A percentile compares a stretch with the other conserved stretches of the same genome.
Evolutionary conservation across 2,113 vertebrate species (phyloP).

Genomic region (Camarhynchus parvulus): DNA sequence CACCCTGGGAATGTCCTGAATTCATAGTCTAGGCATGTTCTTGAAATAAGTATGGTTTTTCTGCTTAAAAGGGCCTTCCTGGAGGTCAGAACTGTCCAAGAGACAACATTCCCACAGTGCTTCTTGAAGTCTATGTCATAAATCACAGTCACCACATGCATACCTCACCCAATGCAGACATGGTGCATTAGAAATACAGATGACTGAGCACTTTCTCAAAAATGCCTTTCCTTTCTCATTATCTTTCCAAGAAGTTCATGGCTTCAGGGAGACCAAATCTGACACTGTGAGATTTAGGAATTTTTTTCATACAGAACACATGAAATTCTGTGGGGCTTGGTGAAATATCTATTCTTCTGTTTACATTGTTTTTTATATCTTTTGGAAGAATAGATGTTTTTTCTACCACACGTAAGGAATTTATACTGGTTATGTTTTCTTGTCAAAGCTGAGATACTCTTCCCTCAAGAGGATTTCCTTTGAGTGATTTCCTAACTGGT

Average conservation of each 20-base stretch:
- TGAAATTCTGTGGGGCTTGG: not conserved
- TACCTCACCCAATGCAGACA: not conserved
- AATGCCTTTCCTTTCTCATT: not conserved
- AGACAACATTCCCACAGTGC: not conserved
- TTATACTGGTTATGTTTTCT: not conserved
- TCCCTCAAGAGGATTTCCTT: not conserved
- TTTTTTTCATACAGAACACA: not conserved
- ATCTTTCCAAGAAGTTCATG: not conserved
- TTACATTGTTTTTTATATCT: not conserved
- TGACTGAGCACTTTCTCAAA: not conserved
- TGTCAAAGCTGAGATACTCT: not conserved
- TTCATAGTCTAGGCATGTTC: not conserved
- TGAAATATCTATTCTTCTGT: not conserved
- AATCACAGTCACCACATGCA: not conserved
- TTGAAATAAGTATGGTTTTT: not conserved
- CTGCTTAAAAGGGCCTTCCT: not conserved
- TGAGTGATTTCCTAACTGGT: slow-evolving; percentile 23
- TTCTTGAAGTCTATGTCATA: not conserved
- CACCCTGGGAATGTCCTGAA: not conserved
- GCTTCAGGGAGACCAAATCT: not conserved
- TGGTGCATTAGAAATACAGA: rapidly evolving
- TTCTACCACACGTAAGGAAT: not conserved
- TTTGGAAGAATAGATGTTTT: not conserved
- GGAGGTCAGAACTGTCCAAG: not conserved
- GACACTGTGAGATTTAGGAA: not conserved